Percentiles rank a stretch among this genome's conserved stretches.
phyloP scores from a whole-genome alignment of 2,113 vertebrate species.

The Anarhynchus alexandrinus region DNA sequence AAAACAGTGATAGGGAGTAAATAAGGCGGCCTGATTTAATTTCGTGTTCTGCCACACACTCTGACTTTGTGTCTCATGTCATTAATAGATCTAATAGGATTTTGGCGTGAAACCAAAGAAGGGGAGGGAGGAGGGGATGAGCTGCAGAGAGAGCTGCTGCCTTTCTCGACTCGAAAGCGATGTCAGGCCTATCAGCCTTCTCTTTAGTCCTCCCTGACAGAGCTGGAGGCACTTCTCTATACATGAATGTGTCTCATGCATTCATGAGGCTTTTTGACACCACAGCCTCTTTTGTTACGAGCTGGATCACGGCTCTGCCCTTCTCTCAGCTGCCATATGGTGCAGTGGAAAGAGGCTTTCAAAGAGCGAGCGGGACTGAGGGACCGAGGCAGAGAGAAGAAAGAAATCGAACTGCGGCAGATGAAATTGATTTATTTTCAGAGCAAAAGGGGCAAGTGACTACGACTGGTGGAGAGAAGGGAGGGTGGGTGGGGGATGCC shows the following conservation, averaged over 20 bases:
- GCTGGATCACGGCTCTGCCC: constrained; percentile 66
- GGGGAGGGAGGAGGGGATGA: not conserved
- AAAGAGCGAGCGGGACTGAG: constrained; percentile 37
- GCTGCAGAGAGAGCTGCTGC: constrained; percentile 30
- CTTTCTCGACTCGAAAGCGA: constrained; percentile 10
- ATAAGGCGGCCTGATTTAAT: constrained; percentile 30
- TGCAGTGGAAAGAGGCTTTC: constrained; percentile 63
- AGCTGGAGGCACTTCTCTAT: constrained; percentile 71
- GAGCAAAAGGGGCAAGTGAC: constrained; percentile 16
- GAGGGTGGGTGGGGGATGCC: not conserved
- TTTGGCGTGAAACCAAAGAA: not conserved
- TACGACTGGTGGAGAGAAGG: not conserved
- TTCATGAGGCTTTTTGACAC: constrained; percentile 85
- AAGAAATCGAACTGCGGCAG: constrained; percentile 62
- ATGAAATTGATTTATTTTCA: constrained; percentile 83
- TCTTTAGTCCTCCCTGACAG: constrained; percentile 64
- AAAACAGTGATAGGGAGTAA: not conserved
- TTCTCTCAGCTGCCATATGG: constrained; percentile 94
- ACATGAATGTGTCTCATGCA: constrained; percentile 80
- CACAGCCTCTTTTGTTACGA: constrained; percentile 82
- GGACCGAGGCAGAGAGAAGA: constrained; percentile 45
- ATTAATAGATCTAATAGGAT: constrained; percentile 47
- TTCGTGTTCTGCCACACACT: constrained; percentile 36
- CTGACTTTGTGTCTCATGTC: constrained; percentile 29
- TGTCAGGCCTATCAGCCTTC: constrained; percentile 48